Evolutionary conservation across 2,797 vertebrate species (phyloP).

Genomic region (Sciurus carolinensis): DNA sequence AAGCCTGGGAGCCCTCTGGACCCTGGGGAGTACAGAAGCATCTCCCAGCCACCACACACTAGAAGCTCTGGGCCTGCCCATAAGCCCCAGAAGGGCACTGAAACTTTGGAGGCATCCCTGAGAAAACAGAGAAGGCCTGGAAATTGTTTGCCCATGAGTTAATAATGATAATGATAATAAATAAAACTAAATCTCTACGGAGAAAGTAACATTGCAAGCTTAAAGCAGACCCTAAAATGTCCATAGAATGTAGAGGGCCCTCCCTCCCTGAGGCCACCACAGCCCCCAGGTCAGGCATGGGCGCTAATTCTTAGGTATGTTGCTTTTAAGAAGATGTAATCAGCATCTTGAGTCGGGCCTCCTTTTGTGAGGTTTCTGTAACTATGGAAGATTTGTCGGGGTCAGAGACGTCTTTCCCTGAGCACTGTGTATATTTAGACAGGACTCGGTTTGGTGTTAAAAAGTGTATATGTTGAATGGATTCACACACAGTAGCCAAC

Average conservation of each 20-base stretch:
- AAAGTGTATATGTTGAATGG: slow-evolving; percentile 95
- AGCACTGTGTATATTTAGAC: slow-evolving; percentile 96
- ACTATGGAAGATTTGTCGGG: slow-evolving; percentile 94
- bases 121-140: slow-evolving; percentile 40
- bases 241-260: not conserved
- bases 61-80: not conserved
- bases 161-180: not conserved
- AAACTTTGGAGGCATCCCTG: slow-evolving; percentile 41
- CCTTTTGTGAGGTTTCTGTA: slow-evolving; percentile 92
- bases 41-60: not conserved
- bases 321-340: slow-evolving; percentile 91
- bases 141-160: slow-evolving; percentile 28
- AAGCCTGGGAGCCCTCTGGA: not conserved
- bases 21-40: not conserved
- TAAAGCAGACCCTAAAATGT: not conserved
- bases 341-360: slow-evolving; percentile 90
- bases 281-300: slow-evolving; percentile 48
- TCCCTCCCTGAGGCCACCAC: not conserved
- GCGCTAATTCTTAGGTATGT: slow-evolving; percentile 89
- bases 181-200: not conserved
- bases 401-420: slow-evolving; percentile 93
- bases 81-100: not conserved
- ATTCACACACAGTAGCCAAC: slow-evolving; percentile 95
- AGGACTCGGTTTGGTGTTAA: slow-evolving; percentile 96
- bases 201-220: not conserved